phyloP scores from a whole-genome alignment of 2,888 invertebrate species.

The Zelleria hepariella region DNA sequence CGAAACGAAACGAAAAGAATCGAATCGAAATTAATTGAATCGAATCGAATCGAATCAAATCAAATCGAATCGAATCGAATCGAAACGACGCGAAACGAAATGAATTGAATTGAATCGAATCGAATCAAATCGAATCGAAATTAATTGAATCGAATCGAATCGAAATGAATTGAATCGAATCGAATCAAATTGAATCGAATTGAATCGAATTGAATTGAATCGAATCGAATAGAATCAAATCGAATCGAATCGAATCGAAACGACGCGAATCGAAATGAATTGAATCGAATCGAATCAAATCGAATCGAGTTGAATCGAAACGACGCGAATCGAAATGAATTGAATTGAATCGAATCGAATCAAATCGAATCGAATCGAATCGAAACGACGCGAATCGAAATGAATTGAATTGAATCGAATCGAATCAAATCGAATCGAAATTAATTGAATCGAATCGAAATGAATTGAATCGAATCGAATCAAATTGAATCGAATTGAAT shows the following conservation, averaged over 20 bases:
- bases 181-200: constrained; percentile 12
- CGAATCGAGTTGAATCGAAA: too few species aligned
- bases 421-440: constrained; percentile 18
- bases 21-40: too few species aligned
- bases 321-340: not conserved
- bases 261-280: too few species aligned
- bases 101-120: constrained; percentile 11
- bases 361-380: constrained; percentile 22
- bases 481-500: constrained; percentile 16
- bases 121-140: constrained; percentile 20
- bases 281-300: constrained; percentile 1
- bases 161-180: constrained; percentile 24
- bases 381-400: constrained; percentile 23
- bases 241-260: too few species aligned
- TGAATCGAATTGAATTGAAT: constrained; percentile 1
- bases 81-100: too few species aligned
- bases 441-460: too few species aligned
- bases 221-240: too few species aligned
- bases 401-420: constrained; percentile 18
- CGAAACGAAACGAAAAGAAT: constrained; percentile 19
- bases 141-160: constrained; percentile 18
- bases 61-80: constrained; percentile 9
- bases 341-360: not conserved
- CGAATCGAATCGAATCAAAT: constrained; percentile 20
- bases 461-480: constrained; percentile 15